Base-by-base conservation (phyloP, 2,113 vertebrate genomes). In the Crocuta crocuta region DNA sequence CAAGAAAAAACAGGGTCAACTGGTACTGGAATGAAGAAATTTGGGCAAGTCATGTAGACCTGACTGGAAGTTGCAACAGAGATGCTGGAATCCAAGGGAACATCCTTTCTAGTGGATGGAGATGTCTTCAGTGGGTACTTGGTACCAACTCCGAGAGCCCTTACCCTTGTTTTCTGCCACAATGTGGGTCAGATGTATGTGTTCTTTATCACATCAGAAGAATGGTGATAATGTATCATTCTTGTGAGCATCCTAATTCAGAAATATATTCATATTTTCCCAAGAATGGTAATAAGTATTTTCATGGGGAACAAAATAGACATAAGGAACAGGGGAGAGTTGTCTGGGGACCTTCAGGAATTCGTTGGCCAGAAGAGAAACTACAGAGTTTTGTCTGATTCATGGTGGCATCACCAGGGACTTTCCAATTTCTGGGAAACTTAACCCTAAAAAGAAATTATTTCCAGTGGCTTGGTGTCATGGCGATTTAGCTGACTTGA, bases 361-460 rank as follows among this genome's bases (percentile, higher is more conserved):
- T 95, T 92, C 33, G 68, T 97, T 87, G 78, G 50, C 26, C 73
- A 82, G 35, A 39, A 84, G 17, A 87, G 39, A 94, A 58, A 89
- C n/a, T 70, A 55, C 66, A 92, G 43, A 79, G 13, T n/a, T 96
- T 89, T 91, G 70, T 86, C 63, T 91, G 61, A 90, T 86, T 97
- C 43, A 0, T 78, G 43, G 79, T 96, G 96, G 88, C 86, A 94
- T 97, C 90, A 83, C 61, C 39, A 79, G 26, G 76, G 45, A 94
- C 87, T 95, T 97, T 93, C 83, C 73, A 73, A 73, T 87, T 83
- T 90, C 87, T 97, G 94, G 61, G 80, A 97, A 97, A 95, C 50
- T 66, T 96, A 96, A 45, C 45, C 80, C 63, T 94, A 97, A 94
- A 97, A 95, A 96, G 28, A 95, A 91, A 97, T 95, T 95, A 58